A percentile compares a stretch with the other conserved stretches of the same genome.
Conservation (phyloP, 2,797 vertebrate genomes). For the Pempheris klunzingeri region DNA sequence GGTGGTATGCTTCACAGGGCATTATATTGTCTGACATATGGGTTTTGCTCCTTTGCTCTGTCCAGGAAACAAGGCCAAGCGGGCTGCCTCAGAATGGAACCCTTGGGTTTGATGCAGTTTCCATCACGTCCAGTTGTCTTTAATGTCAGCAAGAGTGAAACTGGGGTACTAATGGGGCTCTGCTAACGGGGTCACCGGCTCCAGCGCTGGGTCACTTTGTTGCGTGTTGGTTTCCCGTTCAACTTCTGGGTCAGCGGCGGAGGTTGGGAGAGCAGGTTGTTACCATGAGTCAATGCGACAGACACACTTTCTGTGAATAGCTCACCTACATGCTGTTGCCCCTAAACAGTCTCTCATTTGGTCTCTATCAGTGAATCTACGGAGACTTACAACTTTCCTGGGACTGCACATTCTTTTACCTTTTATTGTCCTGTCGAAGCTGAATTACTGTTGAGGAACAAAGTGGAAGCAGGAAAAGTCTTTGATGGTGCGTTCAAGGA, state of each 20-base stretch:
- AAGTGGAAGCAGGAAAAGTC: neutral
- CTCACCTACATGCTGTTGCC: slow-evolving; percentile 9
- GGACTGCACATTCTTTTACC: neutral
- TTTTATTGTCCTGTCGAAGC: neutral
- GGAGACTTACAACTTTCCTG: neutral
- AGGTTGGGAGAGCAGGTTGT: slow-evolving; percentile 36
- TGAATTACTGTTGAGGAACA: neutral
- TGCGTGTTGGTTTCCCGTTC: slow-evolving; percentile 38
- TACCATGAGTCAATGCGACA: slow-evolving; percentile 26
- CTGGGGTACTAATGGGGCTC: slow-evolving; percentile 62
- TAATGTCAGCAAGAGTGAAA: slow-evolving; percentile 63
- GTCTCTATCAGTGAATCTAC: neutral
- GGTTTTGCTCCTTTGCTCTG: slow-evolving; percentile 73
- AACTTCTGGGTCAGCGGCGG: slow-evolving; percentile 62
- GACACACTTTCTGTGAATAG: slow-evolving; percentile 49
- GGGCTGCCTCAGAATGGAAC: slow-evolving; percentile 65
- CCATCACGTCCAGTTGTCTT: slow-evolving; percentile 67
- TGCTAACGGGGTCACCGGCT: slow-evolving; percentile 66
- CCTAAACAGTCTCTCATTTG: slow-evolving; percentile 2
- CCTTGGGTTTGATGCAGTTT: slow-evolving; percentile 67
- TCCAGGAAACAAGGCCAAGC: slow-evolving; percentile 77
- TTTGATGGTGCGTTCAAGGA: neutral
- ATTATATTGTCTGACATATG: slow-evolving; percentile 84
- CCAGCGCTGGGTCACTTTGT: slow-evolving; percentile 57
- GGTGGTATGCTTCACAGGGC: slow-evolving; percentile 79